phyloP scores from a whole-genome alignment of 2,113 vertebrate genomes.

The Larimichthys crocea region DNA sequence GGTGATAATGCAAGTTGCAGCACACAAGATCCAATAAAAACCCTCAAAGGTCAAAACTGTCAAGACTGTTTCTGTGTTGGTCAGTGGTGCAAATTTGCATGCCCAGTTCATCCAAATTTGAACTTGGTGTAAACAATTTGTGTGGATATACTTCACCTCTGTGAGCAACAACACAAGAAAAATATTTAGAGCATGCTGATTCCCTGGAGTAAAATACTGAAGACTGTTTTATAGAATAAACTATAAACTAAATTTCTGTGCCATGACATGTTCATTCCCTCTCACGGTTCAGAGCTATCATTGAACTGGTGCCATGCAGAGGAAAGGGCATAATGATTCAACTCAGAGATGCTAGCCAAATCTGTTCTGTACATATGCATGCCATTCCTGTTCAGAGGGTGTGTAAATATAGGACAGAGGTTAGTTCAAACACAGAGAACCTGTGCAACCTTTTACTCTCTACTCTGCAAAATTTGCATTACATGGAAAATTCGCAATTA shows the following conservation, averaged over 20 bases:
- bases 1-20: not conserved
- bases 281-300: conserved; percentile 42
- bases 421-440: conserved; percentile 72
- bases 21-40: not conserved
- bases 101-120: not conserved
- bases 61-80: not conserved
- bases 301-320: conserved; percentile 73
- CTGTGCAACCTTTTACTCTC: conserved; percentile 55
- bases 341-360: conserved; percentile 75
- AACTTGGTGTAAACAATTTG: not conserved
- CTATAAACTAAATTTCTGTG: conserved; percentile 7
- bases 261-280: conserved; percentile 11
- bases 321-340: conserved; percentile 72
- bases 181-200: not conserved
- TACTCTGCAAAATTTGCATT: conserved; percentile 51
- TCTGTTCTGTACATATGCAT: conserved; percentile 83
- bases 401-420: conserved; percentile 74
- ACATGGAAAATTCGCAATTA: not conserved
- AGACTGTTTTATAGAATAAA: not conserved
- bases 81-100: not conserved
- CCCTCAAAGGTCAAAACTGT: not conserved
- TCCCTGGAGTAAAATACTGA: not conserved
- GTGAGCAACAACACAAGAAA: not conserved
- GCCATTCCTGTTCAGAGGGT: conserved; percentile 77
- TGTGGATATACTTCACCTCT: too few relatives aligned